Percentiles rank a stretch among this genome's conserved stretches.
Evolutionary conservation across 2,888 invertebrate genomes (phyloP).

Genomic region (Punctoribates punctum): DNA sequence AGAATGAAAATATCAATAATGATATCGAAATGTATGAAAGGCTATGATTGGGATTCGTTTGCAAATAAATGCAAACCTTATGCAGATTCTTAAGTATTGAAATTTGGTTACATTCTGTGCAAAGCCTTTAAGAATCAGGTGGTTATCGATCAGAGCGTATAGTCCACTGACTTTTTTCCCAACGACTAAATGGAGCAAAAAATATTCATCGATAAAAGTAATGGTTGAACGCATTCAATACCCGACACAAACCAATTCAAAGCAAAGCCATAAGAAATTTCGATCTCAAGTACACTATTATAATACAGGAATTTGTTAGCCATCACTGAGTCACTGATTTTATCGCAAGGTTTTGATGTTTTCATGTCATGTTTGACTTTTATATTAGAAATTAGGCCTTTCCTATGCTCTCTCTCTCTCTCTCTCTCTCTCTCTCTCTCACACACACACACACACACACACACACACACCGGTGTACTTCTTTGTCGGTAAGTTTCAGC

Average conservation of each 20-base stretch:
- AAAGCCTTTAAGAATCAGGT: slow-evolving; percentile 12
- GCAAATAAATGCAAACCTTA: neutral
- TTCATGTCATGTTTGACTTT: neutral
- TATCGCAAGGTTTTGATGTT: neutral
- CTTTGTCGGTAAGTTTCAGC: no score
- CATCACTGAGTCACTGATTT: neutral
- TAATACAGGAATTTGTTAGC: neutral
- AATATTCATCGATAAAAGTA: slow-evolving; percentile 9
- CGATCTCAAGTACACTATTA: neutral
- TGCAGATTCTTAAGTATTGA: neutral
- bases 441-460: no score
- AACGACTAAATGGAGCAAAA: neutral
- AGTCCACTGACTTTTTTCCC: neutral
- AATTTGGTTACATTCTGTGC: neutral
- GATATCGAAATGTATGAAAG: neutral
- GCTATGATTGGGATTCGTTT: neutral
- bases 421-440: no score
- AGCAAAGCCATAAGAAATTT: neutral
- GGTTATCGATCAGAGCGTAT: slow-evolving; percentile 1
- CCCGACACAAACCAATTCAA: slow-evolving; percentile 1
- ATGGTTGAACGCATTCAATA: slow-evolving; percentile 12
- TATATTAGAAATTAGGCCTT: neutral
- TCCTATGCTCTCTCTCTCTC: no score
- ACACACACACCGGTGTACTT: no score
- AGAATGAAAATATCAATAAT: no score